A percentile compares a stretch with the other conserved stretches of the same genome.
Conservation (phyloP, 2,797 vertebrate genomes). For the Pantherophis alleghaniensis region DNA sequence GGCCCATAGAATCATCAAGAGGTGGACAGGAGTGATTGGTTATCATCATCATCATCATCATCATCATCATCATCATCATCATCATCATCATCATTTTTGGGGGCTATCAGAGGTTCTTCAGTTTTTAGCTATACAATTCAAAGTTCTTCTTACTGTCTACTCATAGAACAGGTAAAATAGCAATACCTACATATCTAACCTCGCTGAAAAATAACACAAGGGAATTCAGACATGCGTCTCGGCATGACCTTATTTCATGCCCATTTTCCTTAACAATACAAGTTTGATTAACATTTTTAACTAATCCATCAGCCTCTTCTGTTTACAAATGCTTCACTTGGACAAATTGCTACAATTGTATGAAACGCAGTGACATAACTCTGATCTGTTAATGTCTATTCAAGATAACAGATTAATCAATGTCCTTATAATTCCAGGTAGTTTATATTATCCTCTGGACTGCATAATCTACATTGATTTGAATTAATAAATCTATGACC, state of each 20-base stretch:
- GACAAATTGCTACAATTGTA: not conserved
- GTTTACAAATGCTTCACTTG: not conserved
- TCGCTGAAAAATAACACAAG: not conserved
- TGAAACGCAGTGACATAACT: not conserved
- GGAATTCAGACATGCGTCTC: not conserved
- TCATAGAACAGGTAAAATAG: not conserved
- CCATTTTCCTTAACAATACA: not conserved
- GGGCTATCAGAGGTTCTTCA: not conserved
- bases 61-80: no score
- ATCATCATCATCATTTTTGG: no score
- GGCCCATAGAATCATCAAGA: not conserved
- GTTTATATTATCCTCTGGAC: not conserved
- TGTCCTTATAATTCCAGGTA: not conserved
- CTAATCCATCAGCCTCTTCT: not conserved
- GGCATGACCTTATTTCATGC: not conserved
- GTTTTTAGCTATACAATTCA: not conserved
- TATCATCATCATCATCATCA: not conserved
- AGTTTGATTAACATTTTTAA: not conserved
- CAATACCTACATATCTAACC: not conserved
- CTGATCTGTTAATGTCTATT: not conserved
- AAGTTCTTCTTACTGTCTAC: not conserved
- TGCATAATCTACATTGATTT: not conserved
- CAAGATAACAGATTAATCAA: not conserved
- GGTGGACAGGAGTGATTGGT: not conserved
- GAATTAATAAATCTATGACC: not conserved